Evolutionary conservation across 53 echinoderm and acorn worm species (phyloP).

Genomic region (Mesocentrotus franciscanus): DNA sequence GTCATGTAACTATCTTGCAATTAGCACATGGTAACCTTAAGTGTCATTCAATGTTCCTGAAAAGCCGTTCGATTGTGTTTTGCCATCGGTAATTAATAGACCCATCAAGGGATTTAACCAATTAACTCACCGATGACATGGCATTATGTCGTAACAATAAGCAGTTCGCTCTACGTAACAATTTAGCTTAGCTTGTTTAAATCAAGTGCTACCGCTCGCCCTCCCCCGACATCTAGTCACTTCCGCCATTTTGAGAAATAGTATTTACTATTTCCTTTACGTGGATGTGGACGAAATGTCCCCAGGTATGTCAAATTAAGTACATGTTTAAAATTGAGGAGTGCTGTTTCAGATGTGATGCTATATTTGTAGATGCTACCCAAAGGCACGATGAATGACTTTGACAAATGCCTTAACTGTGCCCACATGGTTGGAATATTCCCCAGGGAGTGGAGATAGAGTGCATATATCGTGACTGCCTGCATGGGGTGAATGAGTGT

Average conservation of each 20-base stretch:
- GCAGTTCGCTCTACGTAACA: not conserved
- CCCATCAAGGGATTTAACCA: not conserved
- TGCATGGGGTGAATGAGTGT: too few relatives aligned
- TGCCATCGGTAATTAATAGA: conserved; percentile 4
- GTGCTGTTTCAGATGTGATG: too few relatives aligned
- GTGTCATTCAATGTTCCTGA: not conserved
- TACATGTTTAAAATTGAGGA: not conserved
- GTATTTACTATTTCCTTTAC: not conserved
- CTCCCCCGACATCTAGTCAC: not conserved
- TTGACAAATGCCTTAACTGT: too few relatives aligned
- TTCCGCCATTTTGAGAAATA: not conserved
- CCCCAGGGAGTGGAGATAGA: too few relatives aligned
- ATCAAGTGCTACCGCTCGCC: not conserved
- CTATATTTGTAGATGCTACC: too few relatives aligned
- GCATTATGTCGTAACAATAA: not conserved
- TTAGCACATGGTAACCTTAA: too few relatives aligned
- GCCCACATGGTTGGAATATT: too few relatives aligned
- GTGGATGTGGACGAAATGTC: too few relatives aligned
- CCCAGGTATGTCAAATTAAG: too few relatives aligned
- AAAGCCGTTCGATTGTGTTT: not conserved
- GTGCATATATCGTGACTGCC: too few relatives aligned
- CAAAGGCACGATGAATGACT: too few relatives aligned
- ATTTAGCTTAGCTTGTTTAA: not conserved
- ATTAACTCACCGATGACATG: not conserved
- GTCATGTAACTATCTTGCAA: too few relatives aligned